These are phyloP conservation scores for Drosophila algonquin DNA, from an alignment of 2,888 invertebrate genomes.

Conservation along the genomic window DNA sequence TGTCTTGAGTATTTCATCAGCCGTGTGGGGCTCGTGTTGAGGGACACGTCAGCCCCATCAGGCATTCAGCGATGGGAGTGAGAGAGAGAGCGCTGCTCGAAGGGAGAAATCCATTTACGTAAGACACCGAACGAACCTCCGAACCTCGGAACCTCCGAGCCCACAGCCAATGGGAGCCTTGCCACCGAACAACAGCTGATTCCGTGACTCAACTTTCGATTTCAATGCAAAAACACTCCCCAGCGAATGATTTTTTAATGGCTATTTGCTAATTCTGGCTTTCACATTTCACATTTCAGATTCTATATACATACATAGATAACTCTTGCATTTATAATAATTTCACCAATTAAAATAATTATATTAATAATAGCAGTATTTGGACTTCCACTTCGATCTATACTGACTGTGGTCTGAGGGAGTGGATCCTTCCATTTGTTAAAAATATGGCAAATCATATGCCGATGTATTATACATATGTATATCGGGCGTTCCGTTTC, in stretches of 20 bases:
- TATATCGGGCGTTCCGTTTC: too few species aligned
- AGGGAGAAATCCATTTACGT: slow-evolving; percentile 21
- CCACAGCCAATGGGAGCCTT: slow-evolving; percentile 13
- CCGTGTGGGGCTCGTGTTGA: slow-evolving; percentile 18
- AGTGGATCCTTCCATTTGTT: too few species aligned
- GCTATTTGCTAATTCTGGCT: slow-evolving; percentile 7
- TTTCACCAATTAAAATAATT: neutral
- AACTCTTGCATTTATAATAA: neutral
- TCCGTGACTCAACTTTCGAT: slow-evolving; percentile 25
- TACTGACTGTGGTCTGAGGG: neutral
- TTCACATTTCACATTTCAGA: neutral
- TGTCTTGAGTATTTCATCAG: slow-evolving; percentile 30
- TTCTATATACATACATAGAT: neutral
- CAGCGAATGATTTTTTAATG: neutral
- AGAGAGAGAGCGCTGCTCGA: neutral
- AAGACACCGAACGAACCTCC: slow-evolving; percentile 3
- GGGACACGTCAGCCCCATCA: slow-evolving; percentile 29
- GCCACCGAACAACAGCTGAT: slow-evolving; percentile 32
- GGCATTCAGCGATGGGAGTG: neutral
- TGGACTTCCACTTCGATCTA: neutral
- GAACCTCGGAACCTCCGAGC: slow-evolving; percentile 2
- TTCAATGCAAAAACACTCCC: slow-evolving; percentile 17
- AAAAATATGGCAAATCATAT: neutral
- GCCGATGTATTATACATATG: too few species aligned
- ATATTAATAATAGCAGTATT: too few species aligned